Base-by-base conservation (phyloP, 92 coral and sea anemone genomes). In the Micromussa lordhowensis region DNA sequence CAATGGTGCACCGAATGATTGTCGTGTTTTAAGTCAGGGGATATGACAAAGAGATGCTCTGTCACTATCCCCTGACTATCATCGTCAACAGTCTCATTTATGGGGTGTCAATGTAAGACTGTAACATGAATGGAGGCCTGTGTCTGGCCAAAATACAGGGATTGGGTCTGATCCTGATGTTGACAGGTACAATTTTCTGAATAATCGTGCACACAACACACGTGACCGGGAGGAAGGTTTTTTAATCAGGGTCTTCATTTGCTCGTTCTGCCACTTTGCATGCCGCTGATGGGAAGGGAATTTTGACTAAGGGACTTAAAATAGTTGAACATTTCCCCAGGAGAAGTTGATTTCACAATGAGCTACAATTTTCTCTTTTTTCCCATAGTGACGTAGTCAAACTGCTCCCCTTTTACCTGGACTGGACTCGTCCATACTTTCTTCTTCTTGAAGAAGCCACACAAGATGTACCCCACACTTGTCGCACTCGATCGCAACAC, bases 261-360 rank as follows among this genome's bases (percentile, higher is more conserved):
- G 92, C 31, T 87, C 69, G 66, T 88, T 75, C 82, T 94, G 96
- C 95, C 95, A 92, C 55, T 58, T 87, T 32, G 95, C 93, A 15
- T 89, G 84, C 83, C 86, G 77, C 81, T 92, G 95, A 71, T 92
- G 95, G 22, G 88, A 71, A 26, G 93, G 68, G 83, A 88, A 91
- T 8, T 17, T 66, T 14, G 75, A 34, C 24, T 91, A 44, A n/a
- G 89, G 13, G 35, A 32, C 34, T 83, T 57, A n/a, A 74, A 86
- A 51, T 29, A 55, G 26, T 72, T 35, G 58, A 90, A 79, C 90
- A 90, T 85, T 71, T 61, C 86, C 18, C 57, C 80, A 19, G 85
- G 81, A 24, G 82, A 21, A 0, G 86, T 85, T 59, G n/a, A 44
- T 24, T 85, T 85, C 3, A 15, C 0, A 29, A 85, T 78, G 36